These are phyloP conservation scores for Eupithecia insigniata DNA, from an alignment of 2,888 invertebrate species.

Conservation along the genomic window DNA sequence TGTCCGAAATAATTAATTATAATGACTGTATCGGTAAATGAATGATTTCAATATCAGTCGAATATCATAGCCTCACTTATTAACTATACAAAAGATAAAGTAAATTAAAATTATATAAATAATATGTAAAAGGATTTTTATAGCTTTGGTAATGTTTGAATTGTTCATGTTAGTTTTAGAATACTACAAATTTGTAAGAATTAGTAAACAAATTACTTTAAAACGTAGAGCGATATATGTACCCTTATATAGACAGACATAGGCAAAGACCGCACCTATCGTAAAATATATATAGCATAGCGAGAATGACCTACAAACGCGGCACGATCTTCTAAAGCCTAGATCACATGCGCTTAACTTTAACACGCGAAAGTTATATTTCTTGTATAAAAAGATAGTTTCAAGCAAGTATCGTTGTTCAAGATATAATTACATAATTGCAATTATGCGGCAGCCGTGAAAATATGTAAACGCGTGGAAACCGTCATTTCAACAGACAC, in stretches of 20 bases:
- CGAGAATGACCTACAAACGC: background rate
- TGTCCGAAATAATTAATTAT: conserved; percentile 24
- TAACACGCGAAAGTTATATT: background rate
- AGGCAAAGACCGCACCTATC: background rate
- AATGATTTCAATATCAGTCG: conserved; percentile 56
- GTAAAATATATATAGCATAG: background rate
- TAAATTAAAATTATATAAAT: conserved; percentile 12
- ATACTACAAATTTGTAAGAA: background rate
- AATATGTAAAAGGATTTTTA: conserved; percentile 14
- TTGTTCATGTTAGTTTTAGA: conserved; percentile 34
- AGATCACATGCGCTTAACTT: background rate
- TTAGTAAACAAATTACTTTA: background rate
- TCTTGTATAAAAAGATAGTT: background rate
- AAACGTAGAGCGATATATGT: background rate
- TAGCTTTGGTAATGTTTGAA: conserved; percentile 60
- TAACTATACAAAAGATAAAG: conserved; percentile 34
- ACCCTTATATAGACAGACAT: background rate
- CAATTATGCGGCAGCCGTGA: background rate
- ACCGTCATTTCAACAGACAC: background rate
- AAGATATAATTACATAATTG: background rate
- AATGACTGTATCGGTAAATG: conserved; percentile 38
- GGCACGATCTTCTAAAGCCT: background rate
- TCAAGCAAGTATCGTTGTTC: background rate
- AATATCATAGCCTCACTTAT: conserved; percentile 61
- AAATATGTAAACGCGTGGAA: background rate